Evolutionary conservation across 2,113 vertebrate species (phyloP), one percentile per base, ranked within the genome.

Genomic region (Amblyopsis rosae): DNA sequence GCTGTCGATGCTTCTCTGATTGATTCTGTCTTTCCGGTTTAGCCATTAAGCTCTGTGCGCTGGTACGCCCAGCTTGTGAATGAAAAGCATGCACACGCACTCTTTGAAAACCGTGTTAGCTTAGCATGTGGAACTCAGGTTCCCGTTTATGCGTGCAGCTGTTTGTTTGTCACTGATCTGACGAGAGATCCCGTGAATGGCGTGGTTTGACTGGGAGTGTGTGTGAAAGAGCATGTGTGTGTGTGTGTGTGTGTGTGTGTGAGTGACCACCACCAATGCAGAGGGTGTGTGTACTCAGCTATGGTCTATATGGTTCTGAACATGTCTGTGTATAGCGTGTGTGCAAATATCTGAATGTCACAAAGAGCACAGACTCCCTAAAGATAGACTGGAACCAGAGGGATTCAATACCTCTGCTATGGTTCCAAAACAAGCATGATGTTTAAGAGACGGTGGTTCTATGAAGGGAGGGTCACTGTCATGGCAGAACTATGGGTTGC

Each of bases 21-120:
- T 87, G 76, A 88, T 82, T 72, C 77, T 63, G 77, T 66, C 72
- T 81, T 77, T 88, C 83, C 81, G 90, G 82, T 89, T 86, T 79
- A 68, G 74, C 73, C 76, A 80, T 83, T 81, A 77, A 77, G 54
- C 59, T 64, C 9, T 32, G 64, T 67, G 57, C 70, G 72, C 53
- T 70, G 47, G 63, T 47, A 69, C 11, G 3, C 64, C 69, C 8
- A 10, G 59, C 58, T 77, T 72, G 50, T 79, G 72, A 86, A 77
- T 69, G 49, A 76, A 72, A 75, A 76, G 45, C 69, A 46, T 41
- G 59, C 54, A 32, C 59, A 50, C 79, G 58, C 12, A 49, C 9
- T 48, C 63, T 79, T 50, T 59, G 66, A 26, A 59, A 35, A 47
- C 59, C 17, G 15, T 62, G 47, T 65, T 65, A 59, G 62, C 50